phyloP scores from a whole-genome alignment of 1,140 invertebrate species.

The Atta colombica region DNA sequence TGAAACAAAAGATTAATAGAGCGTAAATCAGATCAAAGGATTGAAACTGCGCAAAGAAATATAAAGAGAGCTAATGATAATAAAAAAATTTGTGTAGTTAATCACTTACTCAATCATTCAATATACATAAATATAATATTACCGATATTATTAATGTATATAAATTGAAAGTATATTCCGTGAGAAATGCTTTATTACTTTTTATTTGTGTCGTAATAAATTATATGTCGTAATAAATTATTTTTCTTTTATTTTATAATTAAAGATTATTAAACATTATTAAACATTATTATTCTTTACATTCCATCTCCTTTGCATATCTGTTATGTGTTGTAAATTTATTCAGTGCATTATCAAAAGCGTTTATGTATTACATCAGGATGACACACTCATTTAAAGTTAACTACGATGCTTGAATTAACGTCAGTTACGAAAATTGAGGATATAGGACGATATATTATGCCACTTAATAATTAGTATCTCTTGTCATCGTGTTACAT shows the following conservation, averaged over 20 bases:
- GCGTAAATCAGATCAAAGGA: not conserved
- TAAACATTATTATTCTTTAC: not conserved
- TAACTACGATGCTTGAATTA: slow-evolving; percentile 15
- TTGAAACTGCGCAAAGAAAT: not conserved
- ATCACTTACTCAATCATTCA: not conserved
- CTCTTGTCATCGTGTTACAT: not conserved
- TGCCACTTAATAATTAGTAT: slow-evolving; percentile 39
- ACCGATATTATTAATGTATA: not conserved
- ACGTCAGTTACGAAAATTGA: slow-evolving; percentile 2
- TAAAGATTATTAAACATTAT: not conserved
- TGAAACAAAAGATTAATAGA: not conserved
- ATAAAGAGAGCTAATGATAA: not conserved
- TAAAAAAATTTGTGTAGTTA: not conserved
- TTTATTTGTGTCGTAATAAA: too few relatives aligned
- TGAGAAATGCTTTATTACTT: not conserved
- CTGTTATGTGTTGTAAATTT: not conserved
- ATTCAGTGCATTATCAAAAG: not conserved
- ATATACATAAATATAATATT: not conserved
- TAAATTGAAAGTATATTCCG: not conserved
- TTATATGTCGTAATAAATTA: not conserved
- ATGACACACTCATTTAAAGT: slow-evolving; percentile 14
- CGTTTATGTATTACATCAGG: not conserved
- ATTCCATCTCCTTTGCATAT: not conserved
- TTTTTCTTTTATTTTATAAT: not conserved
- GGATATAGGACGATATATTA: slow-evolving; percentile 25